These are phyloP conservation scores for Saccopteryx bilineata DNA, from an alignment of 2,113 vertebrate genomes.

Conservation along the genomic window DNA sequence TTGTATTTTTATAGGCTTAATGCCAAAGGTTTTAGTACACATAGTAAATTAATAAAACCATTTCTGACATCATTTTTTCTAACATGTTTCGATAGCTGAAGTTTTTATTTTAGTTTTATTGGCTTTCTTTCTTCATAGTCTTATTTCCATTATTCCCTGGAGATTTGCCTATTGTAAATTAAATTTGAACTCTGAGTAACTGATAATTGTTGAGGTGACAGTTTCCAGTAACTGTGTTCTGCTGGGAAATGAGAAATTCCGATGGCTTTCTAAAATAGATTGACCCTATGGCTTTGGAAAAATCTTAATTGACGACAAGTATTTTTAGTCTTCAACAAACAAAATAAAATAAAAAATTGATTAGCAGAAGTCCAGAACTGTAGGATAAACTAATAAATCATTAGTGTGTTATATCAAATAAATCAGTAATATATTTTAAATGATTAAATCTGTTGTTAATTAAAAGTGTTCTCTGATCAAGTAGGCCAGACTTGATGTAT, in stretches of 20 bases:
- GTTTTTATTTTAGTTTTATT: conserved; percentile 74
- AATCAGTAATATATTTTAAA: background rate
- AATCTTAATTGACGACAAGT: conserved; percentile 68
- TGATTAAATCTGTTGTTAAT: background rate
- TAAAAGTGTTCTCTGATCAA: background rate
- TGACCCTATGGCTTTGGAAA: conserved; percentile 64
- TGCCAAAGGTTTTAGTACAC: conserved; percentile 72
- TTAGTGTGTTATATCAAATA: background rate
- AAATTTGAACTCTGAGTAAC: conserved; percentile 81
- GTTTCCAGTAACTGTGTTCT: conserved; percentile 81
- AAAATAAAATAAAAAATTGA: conserved; percentile 54
- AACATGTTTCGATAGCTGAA: conserved; percentile 69
- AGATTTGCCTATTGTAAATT: conserved; percentile 79
- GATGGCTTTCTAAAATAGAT: background rate
- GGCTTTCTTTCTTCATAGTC: conserved; percentile 63
- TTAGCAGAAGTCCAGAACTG: conserved; percentile 58
- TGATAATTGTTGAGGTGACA: conserved; percentile 78
- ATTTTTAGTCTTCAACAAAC: conserved; percentile 69
- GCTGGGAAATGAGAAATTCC: conserved; percentile 78
- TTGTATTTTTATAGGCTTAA: conserved; percentile 74
- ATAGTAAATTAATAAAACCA: conserved; percentile 72
- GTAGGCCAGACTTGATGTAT: background rate
- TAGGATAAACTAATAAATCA: conserved; percentile 5
- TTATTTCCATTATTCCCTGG: conserved; percentile 76
- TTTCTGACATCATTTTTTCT: conserved; percentile 76